A percentile compares a stretch with the other conserved stretches of the same genome.
These are phyloP conservation scores for Merops nubicus DNA, from an alignment of 2,113 vertebrate species.

Conservation along the genomic window DNA sequence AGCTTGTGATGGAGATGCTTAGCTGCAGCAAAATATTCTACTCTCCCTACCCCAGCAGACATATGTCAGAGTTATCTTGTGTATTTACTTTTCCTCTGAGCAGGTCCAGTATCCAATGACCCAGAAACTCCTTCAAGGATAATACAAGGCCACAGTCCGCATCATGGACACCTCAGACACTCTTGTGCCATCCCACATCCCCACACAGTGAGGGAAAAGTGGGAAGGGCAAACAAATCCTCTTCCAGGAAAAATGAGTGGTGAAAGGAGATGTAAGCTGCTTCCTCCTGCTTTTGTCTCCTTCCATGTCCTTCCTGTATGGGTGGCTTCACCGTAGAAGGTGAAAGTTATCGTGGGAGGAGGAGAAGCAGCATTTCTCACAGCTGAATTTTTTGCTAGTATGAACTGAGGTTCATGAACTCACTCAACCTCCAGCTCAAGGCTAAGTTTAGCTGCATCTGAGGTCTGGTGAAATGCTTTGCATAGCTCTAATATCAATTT, in stretches of 20 bases:
- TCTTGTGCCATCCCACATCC: background rate
- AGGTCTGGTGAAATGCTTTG: conserved; percentile 19
- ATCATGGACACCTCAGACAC: background rate
- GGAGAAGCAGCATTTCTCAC: conserved; percentile 7
- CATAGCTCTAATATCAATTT: background rate
- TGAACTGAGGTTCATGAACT: conserved; percentile 27
- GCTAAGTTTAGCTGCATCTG: background rate
- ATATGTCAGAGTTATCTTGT: background rate
- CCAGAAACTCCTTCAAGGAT: background rate
- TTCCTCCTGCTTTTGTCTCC: background rate
- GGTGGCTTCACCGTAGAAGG: background rate
- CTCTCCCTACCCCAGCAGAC: background rate
- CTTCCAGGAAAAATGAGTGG: background rate
- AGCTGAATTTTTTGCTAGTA: background rate
- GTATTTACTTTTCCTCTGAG: background rate
- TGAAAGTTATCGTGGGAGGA: background rate
- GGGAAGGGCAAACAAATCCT: background rate
- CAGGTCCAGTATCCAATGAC: background rate
- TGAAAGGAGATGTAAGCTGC: background rate
- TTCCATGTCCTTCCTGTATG: background rate
- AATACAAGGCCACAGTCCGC: background rate
- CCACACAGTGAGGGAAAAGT: background rate
- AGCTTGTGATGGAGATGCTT: background rate
- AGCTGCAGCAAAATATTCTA: background rate
- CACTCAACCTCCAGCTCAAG: background rate